phyloP scores from a whole-genome alignment of 2,888 invertebrate genomes.

The Chalcis sispes region DNA sequence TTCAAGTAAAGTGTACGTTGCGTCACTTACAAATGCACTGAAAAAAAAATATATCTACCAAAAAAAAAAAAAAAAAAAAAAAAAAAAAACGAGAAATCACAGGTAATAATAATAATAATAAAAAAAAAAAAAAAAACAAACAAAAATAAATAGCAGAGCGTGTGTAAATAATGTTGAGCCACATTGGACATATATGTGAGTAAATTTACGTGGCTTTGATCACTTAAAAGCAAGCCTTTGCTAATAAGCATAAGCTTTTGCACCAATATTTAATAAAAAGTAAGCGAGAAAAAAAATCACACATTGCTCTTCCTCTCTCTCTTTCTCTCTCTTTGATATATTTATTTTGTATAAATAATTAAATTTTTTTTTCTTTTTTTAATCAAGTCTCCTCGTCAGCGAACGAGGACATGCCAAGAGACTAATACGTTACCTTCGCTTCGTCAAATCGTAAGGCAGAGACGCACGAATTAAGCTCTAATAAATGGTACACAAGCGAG shows the following conservation, averaged over 20 bases:
- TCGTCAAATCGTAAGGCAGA: conserved; percentile 66
- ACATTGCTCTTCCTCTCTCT: conserved; percentile 42
- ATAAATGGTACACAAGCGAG: conserved; percentile 54
- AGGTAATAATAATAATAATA: conserved; percentile 17
- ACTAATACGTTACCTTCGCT: conserved; percentile 73
- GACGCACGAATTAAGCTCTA: conserved; percentile 63
- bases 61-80: not conserved
- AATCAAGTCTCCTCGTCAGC: conserved; percentile 49
- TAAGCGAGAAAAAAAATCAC: conserved; percentile 12
- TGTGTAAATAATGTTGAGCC: conserved; percentile 27
- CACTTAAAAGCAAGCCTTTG: no score
- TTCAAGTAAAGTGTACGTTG: conserved; percentile 13
- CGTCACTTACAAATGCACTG: conserved; percentile 29
- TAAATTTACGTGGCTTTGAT: not conserved
- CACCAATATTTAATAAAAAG: no score
- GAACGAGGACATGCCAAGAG: conserved; percentile 65
- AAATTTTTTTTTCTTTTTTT: conserved; percentile 56
- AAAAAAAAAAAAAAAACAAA: conserved; percentile 13
- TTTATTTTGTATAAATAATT: no score
- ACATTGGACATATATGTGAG: no score
- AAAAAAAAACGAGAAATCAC: conserved; percentile 23
- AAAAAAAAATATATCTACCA: conserved; percentile 2
- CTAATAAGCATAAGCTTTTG: no score
- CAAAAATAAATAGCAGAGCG: conserved; percentile 28
- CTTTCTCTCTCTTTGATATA: conserved; percentile 54